Conservation (phyloP, 2,797 vertebrate species). For the Peromyscus melanophrys region DNA sequence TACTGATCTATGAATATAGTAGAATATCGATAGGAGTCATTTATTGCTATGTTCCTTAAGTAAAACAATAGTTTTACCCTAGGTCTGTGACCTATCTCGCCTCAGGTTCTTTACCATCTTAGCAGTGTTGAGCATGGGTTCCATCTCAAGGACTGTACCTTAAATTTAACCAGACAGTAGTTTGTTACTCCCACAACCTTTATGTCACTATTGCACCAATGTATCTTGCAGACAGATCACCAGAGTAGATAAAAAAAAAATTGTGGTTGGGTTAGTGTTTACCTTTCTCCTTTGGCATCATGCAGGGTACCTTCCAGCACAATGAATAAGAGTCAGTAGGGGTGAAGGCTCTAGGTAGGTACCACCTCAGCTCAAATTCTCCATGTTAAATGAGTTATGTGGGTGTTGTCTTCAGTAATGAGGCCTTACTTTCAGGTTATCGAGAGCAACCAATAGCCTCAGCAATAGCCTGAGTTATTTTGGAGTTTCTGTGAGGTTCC, state of each 20-base stretch:
- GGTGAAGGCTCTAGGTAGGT: background rate
- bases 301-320: background rate
- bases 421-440: background rate
- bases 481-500: background rate
- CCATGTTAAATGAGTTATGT: background rate
- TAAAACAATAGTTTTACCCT: no score
- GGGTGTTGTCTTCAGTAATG: background rate
- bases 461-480: background rate
- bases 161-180: background rate
- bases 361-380: background rate
- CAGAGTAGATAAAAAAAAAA: no score
- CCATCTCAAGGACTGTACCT: background rate
- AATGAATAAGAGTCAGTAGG: background rate
- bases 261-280: background rate
- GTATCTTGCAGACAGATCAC: background rate
- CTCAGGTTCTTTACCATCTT: background rate
- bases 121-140: background rate
- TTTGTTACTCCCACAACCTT: background rate
- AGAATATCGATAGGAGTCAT: no score
- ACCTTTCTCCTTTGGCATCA: background rate
- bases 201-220: background rate
- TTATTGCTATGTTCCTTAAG: no score
- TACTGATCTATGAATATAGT: no score
- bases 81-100: no score
- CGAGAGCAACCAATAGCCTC: background rate